Base-by-base conservation (phyloP, 2,888 invertebrate genomes). In the Xestia c-nigrum region DNA sequence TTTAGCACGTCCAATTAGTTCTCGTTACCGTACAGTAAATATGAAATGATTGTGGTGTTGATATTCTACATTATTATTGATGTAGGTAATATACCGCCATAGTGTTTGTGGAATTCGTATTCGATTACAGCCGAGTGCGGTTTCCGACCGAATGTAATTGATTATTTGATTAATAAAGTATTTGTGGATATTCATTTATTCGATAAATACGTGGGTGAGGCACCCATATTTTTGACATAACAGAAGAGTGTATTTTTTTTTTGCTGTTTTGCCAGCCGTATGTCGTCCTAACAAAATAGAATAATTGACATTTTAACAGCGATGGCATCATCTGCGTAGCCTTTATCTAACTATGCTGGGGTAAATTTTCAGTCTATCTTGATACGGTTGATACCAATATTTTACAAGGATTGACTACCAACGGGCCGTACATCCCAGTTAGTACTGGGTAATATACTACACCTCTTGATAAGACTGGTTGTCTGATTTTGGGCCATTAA, bases 81-180 rank as follows among this genome's bases (percentile, higher is more conserved):
- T 52, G 21, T 70, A 12, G 46, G 46, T 46, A 21, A 6, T 64
- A 46, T 67, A 68, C n/a, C 10, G 24, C 19, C 59, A 61, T 68
- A 59, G 72, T 81, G 43, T 71, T 85, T 64, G 63, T 38, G 24
- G 47, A 43, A 12, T 9, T 61, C 50, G 55, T 68, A 83, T 82
- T 74, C 40, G 70, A 82, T 83, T 76, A 85, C 61, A 43, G 57
- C 16, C 55, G 50, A 61, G 14, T 83, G 86, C 19, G 86, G 86
- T 85, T 82, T 46, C 21, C 63, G 31, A 61, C n/a, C 43, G 55
- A 68, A 55, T 68, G 40, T 69, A 64, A 75, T 75, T 66, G 50
- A 66, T 72, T 74, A 68, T 61, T 63, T 74, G 40, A 66, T 70
- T 66, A 31, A 61, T 64, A 47, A 69, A 63, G 61, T 66, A 24